Evolutionary conservation across 2,797 vertebrate species (phyloP), one percentile per base, ranked within the genome.

Genomic region (Trichosurus vulpecula): DNA sequence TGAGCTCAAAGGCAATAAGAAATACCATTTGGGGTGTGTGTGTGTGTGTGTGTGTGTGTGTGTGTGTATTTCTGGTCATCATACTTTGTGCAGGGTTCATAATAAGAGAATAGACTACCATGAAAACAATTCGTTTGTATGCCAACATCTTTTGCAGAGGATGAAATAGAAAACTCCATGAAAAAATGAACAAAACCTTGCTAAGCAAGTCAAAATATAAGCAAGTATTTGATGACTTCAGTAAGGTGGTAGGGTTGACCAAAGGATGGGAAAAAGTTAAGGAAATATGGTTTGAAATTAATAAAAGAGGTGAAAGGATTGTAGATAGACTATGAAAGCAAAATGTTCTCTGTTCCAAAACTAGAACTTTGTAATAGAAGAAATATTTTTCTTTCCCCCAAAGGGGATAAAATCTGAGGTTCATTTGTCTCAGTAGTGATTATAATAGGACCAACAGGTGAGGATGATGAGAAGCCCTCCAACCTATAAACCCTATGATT

Each of bases 291-390:
- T 87, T 52, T 81, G 2, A 95, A n/a, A 47, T 90, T 91, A 93
- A 90, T 14, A 96, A 95, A 96, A 51, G 66, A 91, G 94, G 55
- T 93, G 27, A 95, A 93, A 91, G 3, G 91, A 30, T 96, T 95
- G 54, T 61, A 89, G 74, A 31, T 54, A 53, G 16, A 95, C 92
- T 61, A 95, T 56, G 93, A 95, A 91, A 53, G 52, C 92, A 94
- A 41, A 90, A 61, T 61, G 41, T 66, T 47, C 93, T 81, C n/a
- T 58, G 35, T 93, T 96, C 54, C 89, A 93, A 74, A 87, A 91
- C 57, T 90, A 97, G 52, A 91, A 89, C 58, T 90, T 96, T 92
- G 91, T 55, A 94, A 90, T 35, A 89, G 92, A 90, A 90, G 91
- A 94, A 94, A 90, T 8, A 54, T 41, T 95, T 74, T 54, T 74